Base-by-base conservation (phyloP, 1,140 invertebrate genomes). In the Helicoverpa zea region DNA sequence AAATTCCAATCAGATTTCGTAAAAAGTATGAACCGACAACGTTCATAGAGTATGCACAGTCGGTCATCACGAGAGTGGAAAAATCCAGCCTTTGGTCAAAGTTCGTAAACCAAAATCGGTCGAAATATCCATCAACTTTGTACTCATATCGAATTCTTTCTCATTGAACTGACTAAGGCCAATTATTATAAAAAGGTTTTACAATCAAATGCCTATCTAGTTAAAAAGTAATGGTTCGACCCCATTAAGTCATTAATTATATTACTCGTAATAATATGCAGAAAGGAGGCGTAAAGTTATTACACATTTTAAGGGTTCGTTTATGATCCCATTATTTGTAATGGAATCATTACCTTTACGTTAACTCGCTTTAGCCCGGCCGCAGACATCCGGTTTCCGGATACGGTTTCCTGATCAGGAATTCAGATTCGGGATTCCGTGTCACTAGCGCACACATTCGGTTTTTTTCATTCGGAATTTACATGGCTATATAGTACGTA, bases 311-410 rank as follows among this genome's bases (percentile, higher is more conserved):
- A 23, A 58, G 56, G 56, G 56, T 58, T 58, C 56, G 18, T 58
- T 58, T 58, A 58, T 23, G 56, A 30, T 12, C 12, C 23, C 58
- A 30, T 61, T 29, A 61, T 61, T 61, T 23, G 58, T 61, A 61
- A 61, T 61, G 23, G 58, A 30, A 3, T 61, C 23, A 61, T 30
- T 30, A 30, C 12, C 23, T 29, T 29, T 61, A 13, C 12, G 10
- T 23, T 61, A 12, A 11, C 18, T 61, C 23, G 10, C 3, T 13
- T 11, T n/a, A n/a, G n/a, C n/a, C n/a, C n/a, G n/a, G n/a, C n/a
- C n/a, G n/a, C n/a, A n/a, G n/a, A n/a, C n/a, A n/a, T n/a, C n/a
- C n/a, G n/a, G n/a, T n/a, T n/a, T n/a, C n/a, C n/a, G n/a, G n/a
- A n/a, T n/a, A n/a, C n/a, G n/a, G n/a, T n/a, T n/a, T n/a, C n/a